These are phyloP conservation scores for Calidris pygmaea DNA, from an alignment of 2,113 vertebrate species.

Conservation along the genomic window DNA sequence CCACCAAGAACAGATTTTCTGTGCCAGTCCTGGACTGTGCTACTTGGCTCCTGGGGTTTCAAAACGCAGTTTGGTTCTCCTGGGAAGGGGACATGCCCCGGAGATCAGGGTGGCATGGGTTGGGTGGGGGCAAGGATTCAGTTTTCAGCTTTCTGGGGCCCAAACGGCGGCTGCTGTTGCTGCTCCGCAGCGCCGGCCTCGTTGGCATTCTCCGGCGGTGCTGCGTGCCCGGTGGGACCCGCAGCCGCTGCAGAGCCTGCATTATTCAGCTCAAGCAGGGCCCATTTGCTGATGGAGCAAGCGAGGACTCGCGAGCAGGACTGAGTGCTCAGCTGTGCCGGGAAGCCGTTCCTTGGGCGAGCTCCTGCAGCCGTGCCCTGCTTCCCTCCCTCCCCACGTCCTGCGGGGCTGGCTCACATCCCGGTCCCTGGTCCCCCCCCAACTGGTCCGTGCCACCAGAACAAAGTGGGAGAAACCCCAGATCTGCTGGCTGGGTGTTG, in stretches of 20 bases:
- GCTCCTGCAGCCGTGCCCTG: not conserved
- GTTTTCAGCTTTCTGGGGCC: not conserved
- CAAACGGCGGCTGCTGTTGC: not conserved
- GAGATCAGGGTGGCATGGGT: rapidly evolving
- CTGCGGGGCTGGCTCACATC: not conserved
- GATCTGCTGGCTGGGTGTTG: not conserved
- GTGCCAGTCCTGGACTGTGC: not conserved
- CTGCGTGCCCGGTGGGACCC: not conserved
- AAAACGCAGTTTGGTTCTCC: not conserved
- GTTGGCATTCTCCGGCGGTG: conserved; percentile 37
- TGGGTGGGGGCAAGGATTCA: not conserved
- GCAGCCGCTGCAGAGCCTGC: conserved; percentile 24
- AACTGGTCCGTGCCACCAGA: rapidly evolving
- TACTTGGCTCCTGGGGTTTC: not conserved
- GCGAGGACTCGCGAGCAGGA: not conserved
- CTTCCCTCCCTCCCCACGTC: not conserved
- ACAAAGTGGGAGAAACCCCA: rapidly evolving
- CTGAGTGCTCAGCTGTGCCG: rapidly evolving
- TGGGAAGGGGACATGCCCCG: rapidly evolving
- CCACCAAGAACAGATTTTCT: not conserved
- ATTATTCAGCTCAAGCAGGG: conserved; percentile 65
- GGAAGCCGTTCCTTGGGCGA: not conserved
- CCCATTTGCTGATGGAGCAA: conserved; percentile 23
- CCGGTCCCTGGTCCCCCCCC: rapidly evolving
- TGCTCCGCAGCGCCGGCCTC: conserved; percentile 13